phyloP scores from a whole-genome alignment of 2,888 invertebrate species.

The Cephus pulcher region DNA sequence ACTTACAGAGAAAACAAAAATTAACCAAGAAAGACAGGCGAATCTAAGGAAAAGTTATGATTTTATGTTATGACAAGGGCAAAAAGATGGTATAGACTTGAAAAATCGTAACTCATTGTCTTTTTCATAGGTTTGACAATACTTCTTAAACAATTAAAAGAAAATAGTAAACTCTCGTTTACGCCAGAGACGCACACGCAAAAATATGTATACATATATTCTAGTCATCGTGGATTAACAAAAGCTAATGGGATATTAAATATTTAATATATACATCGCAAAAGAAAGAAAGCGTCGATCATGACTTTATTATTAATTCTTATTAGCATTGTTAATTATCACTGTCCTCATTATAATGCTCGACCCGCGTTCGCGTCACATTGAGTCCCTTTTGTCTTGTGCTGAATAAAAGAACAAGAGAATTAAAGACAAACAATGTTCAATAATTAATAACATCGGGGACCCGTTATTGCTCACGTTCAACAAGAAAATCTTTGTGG shows the following conservation, averaged over 20 bases:
- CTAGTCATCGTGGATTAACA: constrained; percentile 2
- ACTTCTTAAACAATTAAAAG: background rate
- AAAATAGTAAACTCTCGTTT: constrained; percentile 7
- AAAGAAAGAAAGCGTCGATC: background rate
- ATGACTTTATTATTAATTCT: background rate
- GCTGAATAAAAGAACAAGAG: background rate
- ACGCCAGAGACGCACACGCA: constrained; percentile 3
- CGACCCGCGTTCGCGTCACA: background rate
- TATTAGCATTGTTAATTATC: background rate
- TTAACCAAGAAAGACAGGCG: background rate
- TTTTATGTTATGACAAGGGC: background rate
- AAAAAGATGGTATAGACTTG: background rate
- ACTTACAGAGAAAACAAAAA: background rate
- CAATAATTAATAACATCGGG: background rate
- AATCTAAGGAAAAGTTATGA: background rate
- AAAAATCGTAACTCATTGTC: background rate
- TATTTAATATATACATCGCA: background rate
- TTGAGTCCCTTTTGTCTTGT: background rate
- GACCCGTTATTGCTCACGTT: background rate
- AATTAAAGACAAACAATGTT: background rate
- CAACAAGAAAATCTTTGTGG: background rate
- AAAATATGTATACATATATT: background rate
- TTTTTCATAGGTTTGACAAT: background rate
- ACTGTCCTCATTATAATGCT: background rate
- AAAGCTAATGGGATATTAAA: background rate